Evolutionary conservation across 2,888 invertebrate genomes (phyloP), one percentile per base, ranked within the genome.

Genomic region (Choreutis nemorana): DNA sequence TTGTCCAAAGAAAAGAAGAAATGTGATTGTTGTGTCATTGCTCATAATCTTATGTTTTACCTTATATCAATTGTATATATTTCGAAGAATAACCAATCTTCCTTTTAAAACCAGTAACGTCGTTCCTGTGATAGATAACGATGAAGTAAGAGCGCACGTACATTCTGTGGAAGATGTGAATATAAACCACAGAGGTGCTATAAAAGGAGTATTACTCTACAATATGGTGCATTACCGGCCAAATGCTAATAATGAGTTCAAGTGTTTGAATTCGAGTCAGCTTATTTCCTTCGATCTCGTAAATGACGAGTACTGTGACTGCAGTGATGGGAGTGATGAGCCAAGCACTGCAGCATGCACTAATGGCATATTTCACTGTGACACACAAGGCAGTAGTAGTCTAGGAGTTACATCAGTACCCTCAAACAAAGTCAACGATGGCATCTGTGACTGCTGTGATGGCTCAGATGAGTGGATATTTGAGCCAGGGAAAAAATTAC

Each of bases 401-500:
- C 44, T 73, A 56, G 68, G 44, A 68, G 78, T 46, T 29, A 59
- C 63, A 23, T 43, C 41, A 38, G 60, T 82, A 42, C 85, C 89
- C 6, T 91, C 95, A 1, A 87, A 87, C 38, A 82, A 89, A 55
- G 89, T 98, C 0, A 95, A 96, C 66, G 97, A 97, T 82, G 92
- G 93, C 4, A 87, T 96, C 40, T 97, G 97, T 78, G 94, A 94
- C 64, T 94, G 94, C 51, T 94, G 93, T 63, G 94, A 94, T 71
- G 93, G 92, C n/a, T 90, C 91, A 25, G 94, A 94, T 64, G 94
- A 94, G 62, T 91, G 87, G 86, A 38, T 63, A 4, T 44, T 48
- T 30, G 25, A 45, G 2, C 15, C 39, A 4, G 44, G 40, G 12
- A 37, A 48, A 23, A 56, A 51, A 37, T 36, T 75, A 14, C 41